Base-by-base conservation (phyloP, 2,113 vertebrate species). In the Cyphomyrus plagiostoma region DNA sequence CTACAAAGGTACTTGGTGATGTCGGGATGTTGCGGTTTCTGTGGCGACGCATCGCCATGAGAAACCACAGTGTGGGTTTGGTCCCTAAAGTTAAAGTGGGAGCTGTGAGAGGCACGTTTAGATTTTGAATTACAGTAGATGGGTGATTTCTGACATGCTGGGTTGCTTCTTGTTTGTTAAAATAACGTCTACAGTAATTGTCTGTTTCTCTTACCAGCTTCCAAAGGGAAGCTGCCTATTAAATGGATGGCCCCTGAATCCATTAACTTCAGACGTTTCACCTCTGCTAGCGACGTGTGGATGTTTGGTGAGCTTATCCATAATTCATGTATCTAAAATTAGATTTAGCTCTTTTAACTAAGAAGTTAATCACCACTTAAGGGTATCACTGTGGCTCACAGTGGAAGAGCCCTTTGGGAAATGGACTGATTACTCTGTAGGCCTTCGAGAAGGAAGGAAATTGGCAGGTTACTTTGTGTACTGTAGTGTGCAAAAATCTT, bases 161-260 rank as follows among this genome's bases (percentile, higher is more conserved):
- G 4, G 11, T 39, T 17, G 30, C 13, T 19, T 80, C 30, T 17
- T 19, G 26, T 77, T 77, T 39, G 9, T 30, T 70, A 30, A 80
- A 80, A 80, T 42, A 8, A 42, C 13, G 1, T 39, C 11, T 35
- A 74, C 30, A 39, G 13, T 13, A 35, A 35, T 74, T 30, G 30
- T 74, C 35, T 49, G 11, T 26, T 46, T 83, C 1, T 82, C 82
- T 89, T 89, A 90, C 6, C 86, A 99, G 98, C 98, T 92, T 99
- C 98, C 92, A 99, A 99, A 96, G 98, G 98, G 93, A 99, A 99
- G 95, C 94, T 99, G 17, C 98, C 98, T 52, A 99, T 99, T 93
- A 99, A 99, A 89, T 99, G 98, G 98, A 99, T 99, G 98, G 98
- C 98, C 91, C 98, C 98, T 92, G 98, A 99, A 92, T 99, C 98